Percentiles rank a stretch among this genome's conserved stretches.
Evolutionary conservation across 2,113 vertebrate genomes (phyloP).

Genomic region (Hippocampus guttulatus): DNA sequence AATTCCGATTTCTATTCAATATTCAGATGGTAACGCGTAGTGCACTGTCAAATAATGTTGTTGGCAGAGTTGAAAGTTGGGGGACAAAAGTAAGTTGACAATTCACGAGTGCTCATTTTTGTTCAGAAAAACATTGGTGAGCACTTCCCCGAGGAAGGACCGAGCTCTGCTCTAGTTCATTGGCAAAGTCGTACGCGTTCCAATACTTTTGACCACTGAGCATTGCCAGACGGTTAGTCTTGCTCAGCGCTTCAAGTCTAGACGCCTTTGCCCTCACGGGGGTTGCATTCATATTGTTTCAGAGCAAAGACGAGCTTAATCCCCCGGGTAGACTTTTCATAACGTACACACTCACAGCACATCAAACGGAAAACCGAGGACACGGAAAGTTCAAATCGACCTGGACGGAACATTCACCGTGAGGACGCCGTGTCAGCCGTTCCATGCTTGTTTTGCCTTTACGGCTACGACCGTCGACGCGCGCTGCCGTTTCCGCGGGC

Average conservation of each 20-base stretch:
- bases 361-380: slow-evolving; percentile 49
- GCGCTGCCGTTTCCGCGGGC: no score
- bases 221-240: slow-evolving; percentile 37
- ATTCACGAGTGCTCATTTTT: not conserved
- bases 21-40: no score
- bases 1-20: no score
- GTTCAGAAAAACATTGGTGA: not conserved
- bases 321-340: slow-evolving; percentile 37
- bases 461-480: no score
- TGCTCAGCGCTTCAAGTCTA: slow-evolving; percentile 48
- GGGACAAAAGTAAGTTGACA: no score
- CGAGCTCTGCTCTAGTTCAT: not conserved
- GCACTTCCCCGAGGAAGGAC: not conserved
- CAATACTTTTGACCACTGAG: not conserved
- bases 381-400: slow-evolving; percentile 53
- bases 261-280: slow-evolving; percentile 45
- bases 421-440: slow-evolving; percentile 25
- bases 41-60: no score
- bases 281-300: slow-evolving; percentile 35
- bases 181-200: accelerated
- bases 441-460: slow-evolving; percentile 30
- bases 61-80: no score
- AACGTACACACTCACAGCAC: slow-evolving; percentile 41
- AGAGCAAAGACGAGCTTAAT: slow-evolving; percentile 48
- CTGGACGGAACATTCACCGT: slow-evolving; percentile 53